These are phyloP conservation scores for Phrixothrix hirtus DNA, from an alignment of 2,888 invertebrate genomes.

Conservation along the genomic window DNA sequence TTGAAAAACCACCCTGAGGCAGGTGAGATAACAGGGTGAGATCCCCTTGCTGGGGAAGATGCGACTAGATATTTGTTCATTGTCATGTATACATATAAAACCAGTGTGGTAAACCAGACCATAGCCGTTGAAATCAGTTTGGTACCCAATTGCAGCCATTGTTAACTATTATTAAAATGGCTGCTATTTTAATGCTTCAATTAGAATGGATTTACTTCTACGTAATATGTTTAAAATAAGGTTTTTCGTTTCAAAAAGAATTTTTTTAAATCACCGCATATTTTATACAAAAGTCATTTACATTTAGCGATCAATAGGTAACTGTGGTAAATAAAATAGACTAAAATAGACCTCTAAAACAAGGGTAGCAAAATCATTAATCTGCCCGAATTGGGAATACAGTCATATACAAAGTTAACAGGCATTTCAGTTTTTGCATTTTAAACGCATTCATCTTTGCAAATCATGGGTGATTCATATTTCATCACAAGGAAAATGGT, in stretches of 20 bases:
- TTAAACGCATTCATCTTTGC: constrained; percentile 36
- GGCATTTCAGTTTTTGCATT: constrained; percentile 29
- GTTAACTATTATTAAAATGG: constrained; percentile 34
- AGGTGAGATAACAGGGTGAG: constrained; percentile 42
- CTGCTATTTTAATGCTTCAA: constrained; percentile 21
- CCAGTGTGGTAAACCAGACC: constrained; percentile 38
- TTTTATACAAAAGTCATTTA: too few species aligned
- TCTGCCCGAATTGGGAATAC: constrained; percentile 7
- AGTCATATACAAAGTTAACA: constrained; percentile 19
- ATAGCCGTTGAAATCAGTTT: constrained; percentile 33
- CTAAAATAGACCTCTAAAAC: neutral
- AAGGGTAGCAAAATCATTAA: constrained; percentile 15
- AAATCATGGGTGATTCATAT: constrained; percentile 43
- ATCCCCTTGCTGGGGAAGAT: constrained; percentile 35
- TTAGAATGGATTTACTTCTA: too few species aligned
- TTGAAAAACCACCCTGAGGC: constrained; percentile 39
- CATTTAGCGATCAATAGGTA: too few species aligned
- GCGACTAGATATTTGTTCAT: constrained; percentile 37
- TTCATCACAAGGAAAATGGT: constrained; percentile 37
- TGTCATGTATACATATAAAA: constrained; percentile 37
- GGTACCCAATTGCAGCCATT: constrained; percentile 35
- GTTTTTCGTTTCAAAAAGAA: too few species aligned
- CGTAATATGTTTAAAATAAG: too few species aligned
- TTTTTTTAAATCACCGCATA: too few species aligned
- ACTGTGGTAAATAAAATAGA: too few species aligned